A percentile compares a stretch with the other conserved stretches of the same genome.
phyloP scores from a whole-genome alignment of 2,113 vertebrate species.

The Nothobranchius kuhntae region DNA sequence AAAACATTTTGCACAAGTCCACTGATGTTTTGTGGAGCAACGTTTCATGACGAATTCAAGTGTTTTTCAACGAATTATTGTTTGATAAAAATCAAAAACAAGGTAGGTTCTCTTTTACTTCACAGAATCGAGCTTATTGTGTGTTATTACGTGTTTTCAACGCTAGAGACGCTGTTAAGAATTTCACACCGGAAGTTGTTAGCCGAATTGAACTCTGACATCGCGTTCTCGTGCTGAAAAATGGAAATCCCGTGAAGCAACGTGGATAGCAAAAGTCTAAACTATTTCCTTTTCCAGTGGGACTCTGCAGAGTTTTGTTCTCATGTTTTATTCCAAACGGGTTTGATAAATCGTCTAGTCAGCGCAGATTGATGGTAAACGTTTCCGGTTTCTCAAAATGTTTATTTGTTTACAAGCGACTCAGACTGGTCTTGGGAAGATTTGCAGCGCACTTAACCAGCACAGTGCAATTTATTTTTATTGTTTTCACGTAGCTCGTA shows the following conservation, averaged over 20 bases:
- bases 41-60: no score
- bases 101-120: neutral
- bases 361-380: slow-evolving; percentile 36
- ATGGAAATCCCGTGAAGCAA: slow-evolving; percentile 32
- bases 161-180: slow-evolving; percentile 54
- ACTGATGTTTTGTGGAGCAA: no score
- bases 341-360: neutral
- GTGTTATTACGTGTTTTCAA: neutral
- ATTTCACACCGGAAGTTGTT: slow-evolving; percentile 9
- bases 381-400: neutral
- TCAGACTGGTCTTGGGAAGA: no score
- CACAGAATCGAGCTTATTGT: neutral
- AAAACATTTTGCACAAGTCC: no score
- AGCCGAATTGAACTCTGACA: slow-evolving; percentile 46
- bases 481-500: neutral
- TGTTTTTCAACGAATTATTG: neutral
- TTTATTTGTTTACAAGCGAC: slow-evolving; percentile 44
- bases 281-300: neutral
- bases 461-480: neutral
- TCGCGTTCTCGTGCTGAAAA: slow-evolving; percentile 33
- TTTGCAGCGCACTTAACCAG: no score
- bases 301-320: fast-evolving
- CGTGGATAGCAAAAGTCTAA: slow-evolving; percentile 46
- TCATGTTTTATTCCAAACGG: slow-evolving; percentile 1
- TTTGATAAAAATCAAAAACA: no score